Evolutionary conservation across 2,888 invertebrate species (phyloP).

Genomic region (Aromia moschata): DNA sequence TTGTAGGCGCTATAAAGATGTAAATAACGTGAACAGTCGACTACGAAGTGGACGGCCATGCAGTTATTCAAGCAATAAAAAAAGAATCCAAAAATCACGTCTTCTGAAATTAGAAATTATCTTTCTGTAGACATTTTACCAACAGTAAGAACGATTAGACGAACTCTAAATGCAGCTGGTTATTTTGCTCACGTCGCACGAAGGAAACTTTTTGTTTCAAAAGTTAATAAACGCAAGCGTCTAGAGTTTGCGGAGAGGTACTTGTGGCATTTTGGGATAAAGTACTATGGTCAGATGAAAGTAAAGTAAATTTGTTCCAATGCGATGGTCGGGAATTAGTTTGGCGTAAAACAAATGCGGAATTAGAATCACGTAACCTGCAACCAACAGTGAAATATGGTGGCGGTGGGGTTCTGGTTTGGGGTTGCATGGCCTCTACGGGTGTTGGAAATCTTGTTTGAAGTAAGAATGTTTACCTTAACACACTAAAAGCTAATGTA

Average conservation of each 20-base stretch:
- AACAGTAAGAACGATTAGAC: no score
- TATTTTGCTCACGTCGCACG: no score
- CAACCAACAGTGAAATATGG: background rate
- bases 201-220: no score
- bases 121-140: no score
- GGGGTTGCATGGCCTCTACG: background rate
- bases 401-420: background rate
- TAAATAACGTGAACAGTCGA: no score
- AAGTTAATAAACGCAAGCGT: background rate
- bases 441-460: background rate
- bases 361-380: background rate
- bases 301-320: background rate
- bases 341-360: background rate
- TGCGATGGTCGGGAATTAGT: background rate
- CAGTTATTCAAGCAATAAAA: no score
- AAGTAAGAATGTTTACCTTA: slow-evolving; percentile 25
- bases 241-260: background rate
- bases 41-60: no score
- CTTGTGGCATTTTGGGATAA: background rate
- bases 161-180: no score
- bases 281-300: background rate
- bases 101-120: no score
- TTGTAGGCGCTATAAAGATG: no score
- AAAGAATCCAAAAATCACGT: no score
- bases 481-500: background rate